Evolutionary conservation across 2,113 vertebrate genomes (phyloP).

Genomic region (Alectura lathami): DNA sequence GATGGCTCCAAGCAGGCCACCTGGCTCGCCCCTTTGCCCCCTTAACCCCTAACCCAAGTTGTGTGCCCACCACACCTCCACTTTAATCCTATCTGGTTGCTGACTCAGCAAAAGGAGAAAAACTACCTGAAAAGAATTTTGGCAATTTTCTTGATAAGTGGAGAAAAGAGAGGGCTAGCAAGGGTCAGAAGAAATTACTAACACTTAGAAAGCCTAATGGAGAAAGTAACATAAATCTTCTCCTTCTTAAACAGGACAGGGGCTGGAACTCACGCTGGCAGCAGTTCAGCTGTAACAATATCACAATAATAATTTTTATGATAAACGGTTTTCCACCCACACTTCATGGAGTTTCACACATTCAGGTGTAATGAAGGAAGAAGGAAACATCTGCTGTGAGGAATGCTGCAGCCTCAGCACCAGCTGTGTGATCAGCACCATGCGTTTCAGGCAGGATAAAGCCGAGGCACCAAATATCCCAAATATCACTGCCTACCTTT

Average conservation of each 20-base stretch:
- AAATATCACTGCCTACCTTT: background rate
- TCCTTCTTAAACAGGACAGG: background rate
- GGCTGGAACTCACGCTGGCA: background rate
- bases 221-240: background rate
- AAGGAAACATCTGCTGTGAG: conserved; percentile 19
- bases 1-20: background rate
- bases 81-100: background rate
- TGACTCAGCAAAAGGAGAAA: background rate
- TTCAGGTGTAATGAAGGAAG: conserved; percentile 35
- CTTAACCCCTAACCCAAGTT: fast-evolving
- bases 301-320: background rate
- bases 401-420: background rate
- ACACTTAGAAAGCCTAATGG: background rate
- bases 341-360: background rate
- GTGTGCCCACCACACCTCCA: background rate
- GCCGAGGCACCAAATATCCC: background rate
- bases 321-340: background rate
- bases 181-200: background rate
- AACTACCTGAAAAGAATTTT: background rate
- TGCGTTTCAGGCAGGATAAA: background rate
- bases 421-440: fast-evolving
- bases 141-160: background rate
- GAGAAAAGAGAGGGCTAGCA: background rate
- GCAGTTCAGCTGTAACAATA: background rate
- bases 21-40: background rate